Percentiles rank a stretch among this genome's conserved stretches.
Conservation (phyloP, 2,113 vertebrate genomes). For the Chlorodrepanis virens region DNA sequence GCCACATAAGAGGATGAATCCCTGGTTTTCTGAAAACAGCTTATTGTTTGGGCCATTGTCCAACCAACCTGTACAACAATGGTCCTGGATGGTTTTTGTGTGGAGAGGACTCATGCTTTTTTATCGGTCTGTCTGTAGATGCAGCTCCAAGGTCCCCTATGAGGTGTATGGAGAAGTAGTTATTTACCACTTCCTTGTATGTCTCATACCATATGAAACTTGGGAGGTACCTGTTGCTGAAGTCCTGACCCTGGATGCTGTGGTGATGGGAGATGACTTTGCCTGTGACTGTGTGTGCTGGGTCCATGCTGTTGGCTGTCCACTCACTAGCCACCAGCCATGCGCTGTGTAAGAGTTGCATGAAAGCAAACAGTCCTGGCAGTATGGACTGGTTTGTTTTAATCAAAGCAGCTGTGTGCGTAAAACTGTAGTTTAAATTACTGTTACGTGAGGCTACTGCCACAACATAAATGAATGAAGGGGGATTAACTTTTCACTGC, state of each 20-base stretch:
- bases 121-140: not conserved
- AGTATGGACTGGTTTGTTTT: not conserved
- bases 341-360: rapidly evolving
- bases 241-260: not conserved
- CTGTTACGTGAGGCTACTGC: not conserved
- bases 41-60: conserved; percentile 69
- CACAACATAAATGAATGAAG: not conserved
- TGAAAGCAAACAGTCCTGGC: not conserved
- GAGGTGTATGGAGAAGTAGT: not conserved
- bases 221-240: not conserved
- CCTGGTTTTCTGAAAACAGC: conserved; percentile 76
- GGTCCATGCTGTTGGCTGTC: rapidly evolving
- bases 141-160: not conserved
- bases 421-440: not conserved
- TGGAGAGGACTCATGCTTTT: not conserved
- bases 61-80: conserved; percentile 9
- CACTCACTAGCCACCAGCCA: rapidly evolving
- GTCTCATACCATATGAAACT: not conserved
- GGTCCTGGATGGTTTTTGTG: not conserved
- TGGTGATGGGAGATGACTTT: not conserved
- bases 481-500: not conserved
- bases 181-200: not conserved
- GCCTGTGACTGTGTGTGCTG: not conserved
- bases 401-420: not conserved
- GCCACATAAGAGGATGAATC: conserved; percentile 76